Evolutionary conservation across 1,140 invertebrate species (phyloP).

Genomic region (Colletes gigas): DNA sequence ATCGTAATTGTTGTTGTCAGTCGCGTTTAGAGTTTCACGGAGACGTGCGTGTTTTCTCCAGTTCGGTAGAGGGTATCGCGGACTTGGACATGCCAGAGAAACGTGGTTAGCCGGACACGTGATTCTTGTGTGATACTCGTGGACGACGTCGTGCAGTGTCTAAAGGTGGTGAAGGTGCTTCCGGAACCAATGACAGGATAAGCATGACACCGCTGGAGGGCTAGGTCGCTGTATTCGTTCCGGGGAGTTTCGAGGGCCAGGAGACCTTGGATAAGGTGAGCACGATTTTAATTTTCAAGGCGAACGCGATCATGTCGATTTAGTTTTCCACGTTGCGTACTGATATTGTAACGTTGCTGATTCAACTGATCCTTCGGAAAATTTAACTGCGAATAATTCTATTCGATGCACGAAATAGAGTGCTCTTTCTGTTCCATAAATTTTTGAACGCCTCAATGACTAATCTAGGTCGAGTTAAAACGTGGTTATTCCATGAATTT

Average conservation of each 20-base stretch:
- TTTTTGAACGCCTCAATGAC: too few relatives aligned
- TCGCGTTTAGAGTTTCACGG: neutral
- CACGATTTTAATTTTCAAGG: neutral
- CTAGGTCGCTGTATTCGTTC: slow-evolving; percentile 4
- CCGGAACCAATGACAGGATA: slow-evolving; percentile 36
- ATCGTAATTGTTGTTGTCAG: neutral
- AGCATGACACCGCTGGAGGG: slow-evolving; percentile 40
- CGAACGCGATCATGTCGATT: too few relatives aligned
- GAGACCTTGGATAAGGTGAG: slow-evolving; percentile 48
- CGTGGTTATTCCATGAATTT: too few relatives aligned
- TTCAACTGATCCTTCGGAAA: too few relatives aligned
- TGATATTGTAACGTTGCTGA: neutral
- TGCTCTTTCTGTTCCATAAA: too few relatives aligned
- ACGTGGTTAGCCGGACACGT: slow-evolving; percentile 47
- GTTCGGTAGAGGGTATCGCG: neutral
- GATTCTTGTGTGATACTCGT: slow-evolving; percentile 46
- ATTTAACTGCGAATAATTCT: too few relatives aligned
- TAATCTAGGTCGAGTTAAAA: too few relatives aligned
- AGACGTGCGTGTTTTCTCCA: neutral
- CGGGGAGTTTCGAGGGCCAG: slow-evolving; percentile 35
- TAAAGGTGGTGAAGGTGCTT: slow-evolving; percentile 59
- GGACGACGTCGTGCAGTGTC: slow-evolving; percentile 53
- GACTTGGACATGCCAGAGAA: slow-evolving; percentile 27
- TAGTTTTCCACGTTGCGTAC: neutral
- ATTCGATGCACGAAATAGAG: too few relatives aligned